These are phyloP conservation scores for Diphyllodes magnificus DNA, from an alignment of 2,113 vertebrate species.

Conservation along the genomic window DNA sequence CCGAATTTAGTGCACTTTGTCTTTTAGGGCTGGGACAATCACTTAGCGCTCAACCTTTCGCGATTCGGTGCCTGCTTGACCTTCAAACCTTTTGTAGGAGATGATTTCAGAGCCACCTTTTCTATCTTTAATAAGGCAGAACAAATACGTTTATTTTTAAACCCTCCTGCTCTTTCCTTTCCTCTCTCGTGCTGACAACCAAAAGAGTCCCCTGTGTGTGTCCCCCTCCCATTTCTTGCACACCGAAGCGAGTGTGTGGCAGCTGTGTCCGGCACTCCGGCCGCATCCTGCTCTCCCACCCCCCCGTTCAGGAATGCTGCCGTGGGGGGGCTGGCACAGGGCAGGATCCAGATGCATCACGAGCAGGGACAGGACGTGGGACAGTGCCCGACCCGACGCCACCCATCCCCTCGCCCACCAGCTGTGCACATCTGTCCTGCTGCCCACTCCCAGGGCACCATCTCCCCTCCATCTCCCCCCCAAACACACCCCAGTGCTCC, in stretches of 20 bases:
- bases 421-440: not conserved
- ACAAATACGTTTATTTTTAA: conserved; percentile 57
- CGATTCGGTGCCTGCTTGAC: conserved; percentile 21
- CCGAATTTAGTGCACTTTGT: not conserved
- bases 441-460: not conserved
- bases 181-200: conserved; percentile 63
- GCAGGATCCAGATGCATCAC: not conserved
- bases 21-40: conserved; percentile 46
- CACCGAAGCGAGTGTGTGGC: not conserved
- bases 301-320: not conserved
- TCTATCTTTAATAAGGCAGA: conserved; percentile 65
- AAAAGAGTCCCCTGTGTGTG: conserved; percentile 23
- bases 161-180: conserved; percentile 49
- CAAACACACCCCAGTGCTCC: not conserved
- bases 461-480: not conserved
- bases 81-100: conserved; percentile 55
- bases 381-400: not conserved
- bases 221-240: not conserved
- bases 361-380: not conserved
- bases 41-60: conserved; percentile 26
- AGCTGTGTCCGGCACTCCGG: not conserved
- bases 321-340: not conserved
- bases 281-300: not conserved
- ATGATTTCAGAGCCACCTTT: conserved; percentile 53
- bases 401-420: not conserved